Evolutionary conservation across 2,888 invertebrate species (phyloP).

Genomic region (Cataglyphis livida): DNA sequence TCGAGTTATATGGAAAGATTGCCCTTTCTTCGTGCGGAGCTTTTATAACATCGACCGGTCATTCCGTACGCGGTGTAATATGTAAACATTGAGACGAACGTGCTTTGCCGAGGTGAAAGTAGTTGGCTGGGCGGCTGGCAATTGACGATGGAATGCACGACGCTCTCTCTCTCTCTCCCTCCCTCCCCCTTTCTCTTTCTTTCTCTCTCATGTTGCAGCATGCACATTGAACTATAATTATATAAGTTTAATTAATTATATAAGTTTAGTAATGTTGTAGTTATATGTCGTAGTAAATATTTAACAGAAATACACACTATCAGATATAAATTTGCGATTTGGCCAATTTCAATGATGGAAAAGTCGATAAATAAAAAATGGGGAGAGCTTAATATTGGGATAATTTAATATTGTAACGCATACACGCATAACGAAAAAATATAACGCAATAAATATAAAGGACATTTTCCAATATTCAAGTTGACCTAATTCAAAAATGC

Average conservation of each 20-base stretch:
- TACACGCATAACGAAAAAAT: background rate
- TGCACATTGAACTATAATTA: conserved; percentile 65
- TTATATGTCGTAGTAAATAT: background rate
- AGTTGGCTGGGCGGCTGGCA: conserved; percentile 53
- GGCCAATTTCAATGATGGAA: background rate
- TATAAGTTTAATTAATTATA: conserved; percentile 58
- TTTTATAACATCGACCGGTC: conserved; percentile 67
- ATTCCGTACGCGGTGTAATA: conserved; percentile 68
- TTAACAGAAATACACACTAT: background rate
- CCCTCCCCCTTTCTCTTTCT: no score
- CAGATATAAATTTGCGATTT: background rate
- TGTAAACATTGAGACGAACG: conserved; percentile 67
- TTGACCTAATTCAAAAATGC: conserved; percentile 34
- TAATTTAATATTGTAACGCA: background rate
- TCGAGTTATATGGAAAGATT: background rate
- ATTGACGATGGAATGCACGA: conserved; percentile 68
- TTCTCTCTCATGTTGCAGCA: conserved; percentile 40
- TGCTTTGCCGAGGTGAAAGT: conserved; percentile 72
- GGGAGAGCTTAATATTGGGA: no score
- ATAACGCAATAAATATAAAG: background rate
- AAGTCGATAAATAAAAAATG: background rate
- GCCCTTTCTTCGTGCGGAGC: conserved; percentile 39
- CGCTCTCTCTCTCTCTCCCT: conserved; percentile 11
- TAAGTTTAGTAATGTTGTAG: background rate
- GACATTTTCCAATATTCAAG: conserved; percentile 31